These are phyloP conservation scores for Pseudoatta argentina DNA, from an alignment of 1,140 invertebrate species.

Conservation along the genomic window DNA sequence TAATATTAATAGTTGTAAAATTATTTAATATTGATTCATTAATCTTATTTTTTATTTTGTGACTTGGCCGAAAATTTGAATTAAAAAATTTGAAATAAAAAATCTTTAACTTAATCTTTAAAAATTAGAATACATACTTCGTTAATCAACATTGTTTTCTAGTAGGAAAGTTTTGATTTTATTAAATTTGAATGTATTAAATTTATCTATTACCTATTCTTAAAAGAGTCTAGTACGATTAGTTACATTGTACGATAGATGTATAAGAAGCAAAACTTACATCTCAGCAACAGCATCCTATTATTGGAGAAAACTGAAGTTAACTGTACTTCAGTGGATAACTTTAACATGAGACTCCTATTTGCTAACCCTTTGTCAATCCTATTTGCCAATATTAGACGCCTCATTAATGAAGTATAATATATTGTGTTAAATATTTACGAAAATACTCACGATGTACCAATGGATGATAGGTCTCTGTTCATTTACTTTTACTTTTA, in stretches of 20 bases:
- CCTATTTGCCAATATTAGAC: conserved; percentile 54
- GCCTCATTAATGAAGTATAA: conserved; percentile 53
- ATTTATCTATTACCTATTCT: background rate
- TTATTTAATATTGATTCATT: conserved; percentile 22
- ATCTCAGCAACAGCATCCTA: background rate
- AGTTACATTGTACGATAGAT: background rate
- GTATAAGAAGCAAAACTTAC: conserved; percentile 18
- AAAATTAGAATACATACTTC: background rate
- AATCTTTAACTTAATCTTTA: background rate
- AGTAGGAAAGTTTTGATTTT: background rate
- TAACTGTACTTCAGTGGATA: conserved; percentile 17
- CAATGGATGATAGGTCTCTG: background rate
- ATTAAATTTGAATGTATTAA: background rate
- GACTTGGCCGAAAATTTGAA: background rate
- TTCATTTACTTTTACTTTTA: conserved; percentile 13
- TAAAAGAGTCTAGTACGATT: background rate
- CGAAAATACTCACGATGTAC: background rate
- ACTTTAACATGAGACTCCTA: conserved; percentile 39
- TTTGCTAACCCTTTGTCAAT: conserved; percentile 48
- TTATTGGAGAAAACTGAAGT: conserved; percentile 52
- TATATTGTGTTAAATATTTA: conserved; percentile 52
- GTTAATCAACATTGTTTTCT: background rate
- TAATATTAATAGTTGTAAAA: background rate
- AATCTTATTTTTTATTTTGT: background rate
- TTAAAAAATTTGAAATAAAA: background rate